Conservation (phyloP, 2,888 invertebrate species). For the Anaspis maculata region DNA sequence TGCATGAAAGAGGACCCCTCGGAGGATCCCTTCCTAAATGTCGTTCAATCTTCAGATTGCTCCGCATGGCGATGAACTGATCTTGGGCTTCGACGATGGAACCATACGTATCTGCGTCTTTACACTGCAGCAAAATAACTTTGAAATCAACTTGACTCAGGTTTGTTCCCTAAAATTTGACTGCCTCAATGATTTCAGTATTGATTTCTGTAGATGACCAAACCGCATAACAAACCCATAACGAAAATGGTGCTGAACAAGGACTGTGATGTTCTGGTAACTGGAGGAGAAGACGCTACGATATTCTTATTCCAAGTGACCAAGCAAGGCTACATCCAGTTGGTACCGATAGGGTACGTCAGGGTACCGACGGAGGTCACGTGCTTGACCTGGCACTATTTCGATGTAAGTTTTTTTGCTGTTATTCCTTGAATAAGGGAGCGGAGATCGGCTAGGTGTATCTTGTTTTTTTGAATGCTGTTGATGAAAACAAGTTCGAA, state of each 20-base stretch:
- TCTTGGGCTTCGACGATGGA: slow-evolving; percentile 66
- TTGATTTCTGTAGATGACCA: slow-evolving; percentile 46
- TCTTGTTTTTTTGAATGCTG: too few relatives aligned
- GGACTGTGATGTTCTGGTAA: slow-evolving; percentile 51
- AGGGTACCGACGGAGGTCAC: slow-evolving; percentile 54
- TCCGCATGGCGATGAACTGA: slow-evolving; percentile 52
- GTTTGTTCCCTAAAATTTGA: background rate
- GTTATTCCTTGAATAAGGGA: background rate
- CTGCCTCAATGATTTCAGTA: background rate
- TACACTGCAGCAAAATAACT: slow-evolving; percentile 5
- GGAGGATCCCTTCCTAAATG: too few relatives aligned
- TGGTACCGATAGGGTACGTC: slow-evolving; percentile 62
- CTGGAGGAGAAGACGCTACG: slow-evolving; percentile 58
- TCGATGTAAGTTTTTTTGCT: slow-evolving; percentile 5
- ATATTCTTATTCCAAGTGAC: slow-evolving; percentile 57
- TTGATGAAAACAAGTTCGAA: too few relatives aligned
- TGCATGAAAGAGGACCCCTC: too few relatives aligned
- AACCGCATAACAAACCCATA: slow-evolving; percentile 59
- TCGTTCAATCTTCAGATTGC: too few relatives aligned
- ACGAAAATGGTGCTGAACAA: slow-evolving; percentile 54
- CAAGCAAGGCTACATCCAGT: slow-evolving; percentile 34
- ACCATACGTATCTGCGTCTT: slow-evolving; percentile 46
- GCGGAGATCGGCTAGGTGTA: too few relatives aligned
- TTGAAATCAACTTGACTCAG: slow-evolving; percentile 16
- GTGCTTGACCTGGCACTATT: slow-evolving; percentile 53